Base-by-base conservation (phyloP, 2,113 vertebrate species). In the Crotalus helleri region DNA sequence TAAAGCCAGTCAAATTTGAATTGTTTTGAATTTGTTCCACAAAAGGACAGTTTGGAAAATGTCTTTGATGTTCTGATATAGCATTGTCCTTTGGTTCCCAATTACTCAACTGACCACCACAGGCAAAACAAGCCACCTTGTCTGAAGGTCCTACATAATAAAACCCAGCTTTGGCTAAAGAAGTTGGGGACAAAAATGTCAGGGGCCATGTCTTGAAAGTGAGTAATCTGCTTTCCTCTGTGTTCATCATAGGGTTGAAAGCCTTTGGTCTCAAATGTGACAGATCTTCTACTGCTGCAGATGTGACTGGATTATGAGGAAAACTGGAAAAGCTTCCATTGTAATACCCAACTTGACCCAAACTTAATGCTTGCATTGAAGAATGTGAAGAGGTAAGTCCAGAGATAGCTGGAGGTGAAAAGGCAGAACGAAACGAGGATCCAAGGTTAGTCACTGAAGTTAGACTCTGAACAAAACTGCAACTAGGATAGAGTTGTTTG, bases 81-180 rank as follows among this genome's bases (percentile, higher is more conserved):
- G 99, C 99, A 94, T 98, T 97, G 96, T 99, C 99, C n/a, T 99
- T 99, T 0, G 99, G 99, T 91, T 99, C 99, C 99, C 99, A 99
- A 97, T 99, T 99, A 97, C 98, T 98, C 51, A 99, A 96, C 91
- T 98, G 98, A 85, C 99, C 99, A 54, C 98, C 99, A 55, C 99
- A 99, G 88, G 98, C 98, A 96, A 99, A 99, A 95, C 99, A 99
- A 88, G 98, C 98, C 93, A 99, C 99, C 89, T 97, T 96, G 94
- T 99, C 99, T 3, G 97, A 98, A 89, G 98, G 98, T 4, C 98
- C 98, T 90, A 98, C n/a, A 92, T 98, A 99, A 95, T 99, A 99
- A 96, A 99, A 99, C 23, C 99, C 99, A 4, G 99, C 99, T 97
- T 98, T 99, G 86, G 99, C 98, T 58, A 99, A 97, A 87, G 99